phyloP scores from a whole-genome alignment of 2,888 invertebrate genomes.

The Watsonalla cultraria region DNA sequence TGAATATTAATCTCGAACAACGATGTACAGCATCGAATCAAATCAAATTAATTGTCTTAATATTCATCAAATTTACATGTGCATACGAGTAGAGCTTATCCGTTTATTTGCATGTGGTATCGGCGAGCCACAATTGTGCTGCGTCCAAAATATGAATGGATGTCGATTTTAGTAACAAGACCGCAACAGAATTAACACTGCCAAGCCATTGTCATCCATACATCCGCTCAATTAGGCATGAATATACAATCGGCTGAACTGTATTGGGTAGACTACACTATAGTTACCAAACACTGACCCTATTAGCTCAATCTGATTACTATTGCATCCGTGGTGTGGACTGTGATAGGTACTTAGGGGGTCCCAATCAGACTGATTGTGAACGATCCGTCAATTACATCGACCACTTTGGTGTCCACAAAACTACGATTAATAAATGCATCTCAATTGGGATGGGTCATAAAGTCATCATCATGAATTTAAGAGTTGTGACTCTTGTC shows the following conservation, averaged over 20 bases:
- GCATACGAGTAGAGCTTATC: background rate
- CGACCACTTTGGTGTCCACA: too few species aligned
- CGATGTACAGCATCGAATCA: background rate
- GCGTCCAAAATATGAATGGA: background rate
- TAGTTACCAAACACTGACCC: background rate
- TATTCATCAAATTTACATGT: background rate
- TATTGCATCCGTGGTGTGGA: too few species aligned
- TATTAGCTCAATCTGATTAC: too few species aligned
- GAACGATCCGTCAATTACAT: too few species aligned
- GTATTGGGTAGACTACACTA: background rate
- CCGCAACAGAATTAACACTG: background rate
- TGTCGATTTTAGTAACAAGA: background rate
- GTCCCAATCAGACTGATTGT: too few species aligned
- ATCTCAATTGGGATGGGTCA: too few species aligned
- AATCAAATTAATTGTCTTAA: background rate
- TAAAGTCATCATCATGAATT: too few species aligned
- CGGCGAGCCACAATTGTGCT: background rate
- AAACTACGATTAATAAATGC: too few species aligned
- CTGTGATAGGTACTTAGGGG: too few species aligned
- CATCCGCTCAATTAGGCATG: background rate
- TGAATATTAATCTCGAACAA: too few species aligned
- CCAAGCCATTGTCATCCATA: background rate
- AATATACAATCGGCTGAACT: background rate
- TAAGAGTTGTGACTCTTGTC: too few species aligned
- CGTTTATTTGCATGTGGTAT: background rate